Percentiles rank a stretch among this genome's conserved stretches.
Conservation (phyloP, 2,888 invertebrate genomes). For the Troides helena region DNA sequence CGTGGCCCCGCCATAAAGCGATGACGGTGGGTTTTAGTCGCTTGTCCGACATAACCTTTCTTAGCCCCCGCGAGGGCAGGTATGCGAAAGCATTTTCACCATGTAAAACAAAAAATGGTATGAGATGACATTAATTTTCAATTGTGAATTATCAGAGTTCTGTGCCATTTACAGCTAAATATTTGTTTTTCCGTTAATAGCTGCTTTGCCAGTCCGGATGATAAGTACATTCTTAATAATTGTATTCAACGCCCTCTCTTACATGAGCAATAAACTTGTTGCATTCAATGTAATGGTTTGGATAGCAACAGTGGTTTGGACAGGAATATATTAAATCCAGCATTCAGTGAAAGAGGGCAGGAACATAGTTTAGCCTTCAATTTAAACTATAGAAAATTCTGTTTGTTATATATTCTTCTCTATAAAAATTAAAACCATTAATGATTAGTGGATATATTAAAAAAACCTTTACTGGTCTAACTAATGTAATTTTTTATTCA, state of each 20-base stretch:
- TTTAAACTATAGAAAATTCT: neutral
- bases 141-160: no score
- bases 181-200: neutral
- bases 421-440: neutral
- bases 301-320: neutral
- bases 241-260: conserved; percentile 18
- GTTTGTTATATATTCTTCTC: neutral
- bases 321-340: neutral
- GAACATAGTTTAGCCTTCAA: neutral
- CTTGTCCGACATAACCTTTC: no score
- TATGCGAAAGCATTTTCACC: no score
- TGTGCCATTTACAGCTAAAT: neutral
- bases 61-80: no score
- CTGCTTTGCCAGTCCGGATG: neutral
- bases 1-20: no score
- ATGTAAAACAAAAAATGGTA: no score
- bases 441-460: neutral
- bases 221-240: neutral
- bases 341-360: conserved; percentile 15
- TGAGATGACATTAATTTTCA: no score
- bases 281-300: neutral
- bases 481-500: no score
- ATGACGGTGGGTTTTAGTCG: no score
- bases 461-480: neutral
- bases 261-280: neutral